These are phyloP conservation scores for Macrotrachela quadricornifera DNA, from an alignment of 1,140 invertebrate genomes.

Conservation along the genomic window DNA sequence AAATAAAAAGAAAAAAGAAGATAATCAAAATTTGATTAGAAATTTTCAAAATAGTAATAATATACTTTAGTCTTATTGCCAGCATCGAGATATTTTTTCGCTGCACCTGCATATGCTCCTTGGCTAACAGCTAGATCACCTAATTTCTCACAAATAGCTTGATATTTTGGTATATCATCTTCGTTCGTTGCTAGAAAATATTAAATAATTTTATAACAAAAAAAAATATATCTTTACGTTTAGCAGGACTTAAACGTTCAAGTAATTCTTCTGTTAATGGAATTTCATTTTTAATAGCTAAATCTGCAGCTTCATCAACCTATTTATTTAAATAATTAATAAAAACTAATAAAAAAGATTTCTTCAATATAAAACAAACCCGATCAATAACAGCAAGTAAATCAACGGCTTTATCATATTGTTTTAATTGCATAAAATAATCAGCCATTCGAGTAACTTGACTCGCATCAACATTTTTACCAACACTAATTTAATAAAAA, in stretches of 20 bases:
- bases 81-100: slow-evolving; percentile 88
- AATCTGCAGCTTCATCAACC: slow-evolving; percentile 46
- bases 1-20: no score
- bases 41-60: no score
- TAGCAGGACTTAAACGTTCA: slow-evolving; percentile 60
- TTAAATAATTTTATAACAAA: no score
- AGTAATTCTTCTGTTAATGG: slow-evolving; percentile 66
- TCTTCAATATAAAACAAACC: slow-evolving; percentile 25
- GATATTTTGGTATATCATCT: background rate
- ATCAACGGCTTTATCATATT: slow-evolving; percentile 65
- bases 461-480: slow-evolving; percentile 54
- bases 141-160: slow-evolving; percentile 50
- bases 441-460: slow-evolving; percentile 58
- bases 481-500: slow-evolving; percentile 12
- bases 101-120: slow-evolving; percentile 80
- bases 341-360: background rate
- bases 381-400: slow-evolving; percentile 55
- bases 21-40: no score
- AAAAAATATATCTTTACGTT: slow-evolving; percentile 21
- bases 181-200: slow-evolving; percentile 1
- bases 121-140: slow-evolving; percentile 68
- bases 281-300: slow-evolving; percentile 58
- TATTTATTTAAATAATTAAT: background rate
- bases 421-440: slow-evolving; percentile 60
- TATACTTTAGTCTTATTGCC: slow-evolving; percentile 44